Evolutionary conservation across 2,113 vertebrate species (phyloP), one percentile per base, ranked within the genome.

Genomic region (Malurus melanocephalus): DNA sequence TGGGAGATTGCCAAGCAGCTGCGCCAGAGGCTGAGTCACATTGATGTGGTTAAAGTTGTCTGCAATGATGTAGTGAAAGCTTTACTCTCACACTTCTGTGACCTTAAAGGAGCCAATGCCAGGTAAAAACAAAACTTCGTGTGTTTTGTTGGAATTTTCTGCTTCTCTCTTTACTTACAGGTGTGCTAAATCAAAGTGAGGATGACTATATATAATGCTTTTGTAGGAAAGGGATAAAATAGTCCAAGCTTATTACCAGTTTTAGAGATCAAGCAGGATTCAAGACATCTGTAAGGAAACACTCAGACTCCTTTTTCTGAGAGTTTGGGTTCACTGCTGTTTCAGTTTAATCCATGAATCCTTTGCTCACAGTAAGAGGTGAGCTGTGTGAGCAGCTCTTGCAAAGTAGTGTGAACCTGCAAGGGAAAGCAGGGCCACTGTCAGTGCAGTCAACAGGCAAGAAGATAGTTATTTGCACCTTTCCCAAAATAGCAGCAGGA

Each of bases 21-120:
- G 84, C 97, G 98, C 87, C 96, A 97, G 72, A 97, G 98, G 67
- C 97, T 99, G 43, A 98, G 98, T 75, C 97, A 98, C 51, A 96
- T 99, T 49, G 99, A 99, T 94, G 91, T 99, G 20, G 99, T 99
- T 90, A 99, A 98, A 78, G 96, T 99, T 55, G 98, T 99, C 94
- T 99, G 99, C 96, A 98, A 96, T 32, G 99, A 99, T 96, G 98
- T 98, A 48, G 98, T 99, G 84, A 97, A 98, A 88, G 97, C 98
- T 96, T 96, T 99, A 19, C 98, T 99, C 85, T 94, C 98, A 2
- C 99, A 99, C 88, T 99, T 99, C 97, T 99, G 98, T 92, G 99
- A 99, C 96, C 98, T 99, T 94, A 99, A 99, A 96, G 98, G 98
- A 78, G 99, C 99, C 21, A 98, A 98, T 42, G 92, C 98, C 96